Evolutionary conservation across 2,113 vertebrate species (phyloP).

Genomic region (Rafetus swinhoei): DNA sequence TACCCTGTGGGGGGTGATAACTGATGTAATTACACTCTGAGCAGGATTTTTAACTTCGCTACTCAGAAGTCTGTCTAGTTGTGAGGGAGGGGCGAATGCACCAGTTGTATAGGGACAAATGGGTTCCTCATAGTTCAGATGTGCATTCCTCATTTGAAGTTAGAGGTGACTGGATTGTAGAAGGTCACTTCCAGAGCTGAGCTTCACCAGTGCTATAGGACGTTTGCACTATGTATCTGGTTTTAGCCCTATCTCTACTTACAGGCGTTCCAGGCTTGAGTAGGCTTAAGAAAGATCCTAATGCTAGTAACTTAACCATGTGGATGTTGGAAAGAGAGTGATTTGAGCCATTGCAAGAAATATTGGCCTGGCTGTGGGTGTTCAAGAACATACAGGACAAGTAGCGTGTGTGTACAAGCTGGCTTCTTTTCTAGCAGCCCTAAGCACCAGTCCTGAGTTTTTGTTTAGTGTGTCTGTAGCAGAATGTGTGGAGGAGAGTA

Average conservation of each 20-base stretch:
- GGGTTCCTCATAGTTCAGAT: neutral
- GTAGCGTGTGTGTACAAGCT: too few species aligned
- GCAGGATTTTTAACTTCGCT: neutral
- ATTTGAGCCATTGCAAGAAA: neutral
- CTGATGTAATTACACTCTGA: neutral
- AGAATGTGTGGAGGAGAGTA: neutral
- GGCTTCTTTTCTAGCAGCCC: neutral
- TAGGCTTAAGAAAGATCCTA: neutral
- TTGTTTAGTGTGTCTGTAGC: neutral
- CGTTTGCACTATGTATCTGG: fast-evolving
- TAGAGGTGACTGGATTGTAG: neutral
- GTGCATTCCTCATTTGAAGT: fast-evolving
- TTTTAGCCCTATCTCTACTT: fast-evolving
- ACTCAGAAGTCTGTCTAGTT: neutral
- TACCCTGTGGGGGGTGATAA: neutral
- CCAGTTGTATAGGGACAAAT: neutral
- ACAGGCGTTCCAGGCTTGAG: neutral
- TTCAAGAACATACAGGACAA: neutral
- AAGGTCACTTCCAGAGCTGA: neutral
- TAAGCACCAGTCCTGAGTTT: neutral
- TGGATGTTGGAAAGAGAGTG: neutral
- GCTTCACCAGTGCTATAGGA: neutral
- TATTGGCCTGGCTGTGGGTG: too few species aligned
- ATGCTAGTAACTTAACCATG: neutral
- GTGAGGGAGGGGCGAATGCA: fast-evolving